A percentile compares a stretch with the other conserved stretches of the same genome.
phyloP scores from a whole-genome alignment of 2,797 vertebrate species.

The Chloroceryle amazona region DNA sequence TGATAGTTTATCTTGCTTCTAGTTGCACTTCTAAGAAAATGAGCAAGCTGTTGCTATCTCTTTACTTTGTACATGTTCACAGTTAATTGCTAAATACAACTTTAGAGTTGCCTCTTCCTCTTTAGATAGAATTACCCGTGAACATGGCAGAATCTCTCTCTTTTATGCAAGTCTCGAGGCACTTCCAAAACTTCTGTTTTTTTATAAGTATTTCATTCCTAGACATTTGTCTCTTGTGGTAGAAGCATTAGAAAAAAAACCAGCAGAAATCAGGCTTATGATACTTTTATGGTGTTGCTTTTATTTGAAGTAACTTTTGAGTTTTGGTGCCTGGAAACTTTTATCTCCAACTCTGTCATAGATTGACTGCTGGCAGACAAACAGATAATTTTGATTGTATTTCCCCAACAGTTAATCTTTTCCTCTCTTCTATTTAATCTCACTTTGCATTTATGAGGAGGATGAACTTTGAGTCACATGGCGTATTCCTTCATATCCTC shows the following conservation, averaged over 20 bases:
- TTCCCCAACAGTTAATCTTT: background rate
- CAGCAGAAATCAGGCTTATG: background rate
- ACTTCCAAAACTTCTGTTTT: background rate
- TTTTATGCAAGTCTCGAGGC: background rate
- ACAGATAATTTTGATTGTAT: background rate
- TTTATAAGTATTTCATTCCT: background rate
- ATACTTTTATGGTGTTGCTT: constrained; percentile 29
- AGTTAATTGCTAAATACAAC: background rate
- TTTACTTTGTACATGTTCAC: background rate
- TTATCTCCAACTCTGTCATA: background rate
- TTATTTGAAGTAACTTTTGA: background rate
- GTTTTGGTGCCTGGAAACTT: constrained; percentile 29
- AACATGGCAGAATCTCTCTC: background rate
- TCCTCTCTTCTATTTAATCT: background rate
- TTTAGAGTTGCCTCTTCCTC: background rate
- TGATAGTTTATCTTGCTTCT: background rate
- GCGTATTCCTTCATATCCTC: background rate
- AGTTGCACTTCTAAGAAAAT: background rate
- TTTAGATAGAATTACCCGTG: background rate
- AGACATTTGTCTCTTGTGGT: background rate
- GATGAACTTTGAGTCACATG: background rate
- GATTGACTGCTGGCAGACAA: background rate
- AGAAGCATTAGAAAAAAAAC: background rate
- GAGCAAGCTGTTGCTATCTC: background rate
- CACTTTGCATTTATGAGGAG: background rate